Evolutionary conservation across 2,113 vertebrate genomes (phyloP).

Genomic region (Burhinus oedicnemus): DNA sequence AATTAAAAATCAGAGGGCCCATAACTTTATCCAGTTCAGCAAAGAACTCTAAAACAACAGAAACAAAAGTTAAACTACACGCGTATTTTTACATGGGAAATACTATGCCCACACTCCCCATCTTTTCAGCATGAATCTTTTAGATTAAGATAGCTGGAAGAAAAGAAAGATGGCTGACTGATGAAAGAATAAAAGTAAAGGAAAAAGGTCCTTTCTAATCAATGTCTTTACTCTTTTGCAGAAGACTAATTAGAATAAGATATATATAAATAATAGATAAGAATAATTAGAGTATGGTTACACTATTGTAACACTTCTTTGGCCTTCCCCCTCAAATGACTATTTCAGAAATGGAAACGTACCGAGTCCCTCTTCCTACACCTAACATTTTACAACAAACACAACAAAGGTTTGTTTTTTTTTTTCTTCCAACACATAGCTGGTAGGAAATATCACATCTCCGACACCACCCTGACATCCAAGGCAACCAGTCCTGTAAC

Average conservation of each 20-base stretch:
- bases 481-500: background rate
- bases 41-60: conserved; percentile 89
- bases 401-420: background rate
- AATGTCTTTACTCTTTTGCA: background rate
- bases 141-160: background rate
- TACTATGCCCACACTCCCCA: too few species aligned
- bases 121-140: fast-evolving
- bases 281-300: background rate
- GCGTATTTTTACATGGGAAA: background rate
- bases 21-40: conserved; percentile 96
- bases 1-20: conserved; percentile 95
- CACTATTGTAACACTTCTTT: background rate
- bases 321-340: background rate
- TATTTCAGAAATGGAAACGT: background rate
- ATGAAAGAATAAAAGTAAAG: background rate
- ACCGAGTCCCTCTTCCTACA: background rate
- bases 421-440: too few species aligned
- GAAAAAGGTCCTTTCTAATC: background rate
- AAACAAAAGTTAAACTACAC: conserved; percentile 42
- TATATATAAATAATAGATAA: background rate
- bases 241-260: background rate
- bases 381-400: background rate
- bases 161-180: background rate
- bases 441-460: background rate
- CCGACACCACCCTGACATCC: background rate